Evolutionary conservation across 2,113 vertebrate genomes (phyloP).

Genomic region (Syngnathus typhle): DNA sequence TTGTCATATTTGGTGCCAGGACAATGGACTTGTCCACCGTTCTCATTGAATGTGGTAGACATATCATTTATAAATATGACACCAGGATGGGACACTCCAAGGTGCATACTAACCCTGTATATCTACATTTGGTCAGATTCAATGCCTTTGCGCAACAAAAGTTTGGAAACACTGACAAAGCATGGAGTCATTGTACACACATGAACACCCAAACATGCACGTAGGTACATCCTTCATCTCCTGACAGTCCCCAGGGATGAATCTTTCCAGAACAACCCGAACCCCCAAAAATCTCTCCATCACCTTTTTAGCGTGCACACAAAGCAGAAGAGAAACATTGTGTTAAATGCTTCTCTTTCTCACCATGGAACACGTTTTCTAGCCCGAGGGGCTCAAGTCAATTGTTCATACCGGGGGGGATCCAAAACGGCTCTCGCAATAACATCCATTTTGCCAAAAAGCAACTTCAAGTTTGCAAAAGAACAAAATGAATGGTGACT

Average conservation of each 20-base stretch:
- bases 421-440: slow-evolving; percentile 31
- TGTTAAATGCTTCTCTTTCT: slow-evolving; percentile 41
- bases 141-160: no score
- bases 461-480: slow-evolving; percentile 1
- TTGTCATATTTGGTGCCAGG: no score
- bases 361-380: slow-evolving; percentile 42
- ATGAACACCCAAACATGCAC: no score
- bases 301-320: neutral
- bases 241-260: neutral
- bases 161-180: no score
- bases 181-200: no score
- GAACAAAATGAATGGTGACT: slow-evolving; percentile 44
- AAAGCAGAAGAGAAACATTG: slow-evolving; percentile 62
- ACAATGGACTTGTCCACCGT: no score
- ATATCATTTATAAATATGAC: no score
- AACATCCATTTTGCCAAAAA: neutral
- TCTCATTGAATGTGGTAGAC: no score
- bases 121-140: no score
- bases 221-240: neutral
- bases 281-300: neutral
- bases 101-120: no score
- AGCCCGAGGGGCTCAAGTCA: slow-evolving; percentile 47
- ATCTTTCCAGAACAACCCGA: neutral
- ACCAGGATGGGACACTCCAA: no score
- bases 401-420: slow-evolving; percentile 15